phyloP scores from a whole-genome alignment of 2,888 invertebrate genomes.

The Conops quadrifasciatus region DNA sequence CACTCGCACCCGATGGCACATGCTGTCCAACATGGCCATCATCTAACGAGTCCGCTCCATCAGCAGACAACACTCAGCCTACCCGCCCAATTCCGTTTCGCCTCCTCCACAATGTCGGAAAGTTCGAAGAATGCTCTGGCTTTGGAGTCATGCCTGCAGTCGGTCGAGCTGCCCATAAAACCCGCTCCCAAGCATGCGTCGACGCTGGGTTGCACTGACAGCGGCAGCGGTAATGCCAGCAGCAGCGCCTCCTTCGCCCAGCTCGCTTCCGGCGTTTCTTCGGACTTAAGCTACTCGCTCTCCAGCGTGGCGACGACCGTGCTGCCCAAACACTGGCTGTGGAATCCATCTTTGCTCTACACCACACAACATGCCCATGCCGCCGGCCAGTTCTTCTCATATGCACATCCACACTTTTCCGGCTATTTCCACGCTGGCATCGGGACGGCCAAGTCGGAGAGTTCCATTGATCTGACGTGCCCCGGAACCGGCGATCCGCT shows the following conservation, averaged over 20 bases:
- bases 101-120: conserved; percentile 18
- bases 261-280: conserved; percentile 44
- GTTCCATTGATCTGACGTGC: conserved; percentile 62
- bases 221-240: conserved; percentile 41
- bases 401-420: conserved; percentile 50
- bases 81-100: conserved; percentile 47
- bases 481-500: conserved; percentile 56
- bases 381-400: conserved; percentile 55
- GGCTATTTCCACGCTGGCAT: conserved; percentile 48
- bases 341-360: conserved; percentile 65
- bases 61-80: conserved; percentile 27
- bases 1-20: conserved; percentile 37
- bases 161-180: conserved; percentile 53
- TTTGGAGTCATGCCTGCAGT: conserved; percentile 30
- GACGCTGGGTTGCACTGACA: conserved; percentile 26
- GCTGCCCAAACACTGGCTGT: conserved; percentile 65
- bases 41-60: conserved; percentile 17
- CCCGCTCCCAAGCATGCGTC: conserved; percentile 58
- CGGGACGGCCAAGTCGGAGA: conserved; percentile 61
- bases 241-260: conserved; percentile 38
- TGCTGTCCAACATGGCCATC: conserved; percentile 38
- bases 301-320: conserved; percentile 41
- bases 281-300: conserved; percentile 58
- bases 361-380: conserved; percentile 58
- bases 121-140: conserved; percentile 5